Evolutionary conservation across 2,113 vertebrate species (phyloP).

Genomic region (Entomyzon cyanotis): DNA sequence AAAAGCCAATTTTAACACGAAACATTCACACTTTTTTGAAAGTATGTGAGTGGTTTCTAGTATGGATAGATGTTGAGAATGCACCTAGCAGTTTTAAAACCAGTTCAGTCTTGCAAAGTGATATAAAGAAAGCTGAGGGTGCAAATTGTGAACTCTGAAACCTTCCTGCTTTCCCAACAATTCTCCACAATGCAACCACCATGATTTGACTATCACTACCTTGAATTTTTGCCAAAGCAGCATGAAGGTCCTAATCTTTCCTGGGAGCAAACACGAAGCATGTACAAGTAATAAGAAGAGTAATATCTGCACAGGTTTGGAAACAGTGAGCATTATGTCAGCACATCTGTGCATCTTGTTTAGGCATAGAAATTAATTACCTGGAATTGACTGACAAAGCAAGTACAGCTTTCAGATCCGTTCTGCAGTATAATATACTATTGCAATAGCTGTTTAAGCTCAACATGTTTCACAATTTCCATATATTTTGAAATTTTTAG

Average conservation of each 20-base stretch:
- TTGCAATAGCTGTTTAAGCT: slow-evolving; percentile 4
- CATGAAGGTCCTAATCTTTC: background rate
- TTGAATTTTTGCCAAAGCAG: background rate
- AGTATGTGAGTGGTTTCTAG: background rate
- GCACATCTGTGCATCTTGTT: slow-evolving; percentile 46
- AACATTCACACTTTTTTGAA: background rate
- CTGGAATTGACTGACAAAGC: slow-evolving; percentile 34
- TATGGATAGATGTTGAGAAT: fast-evolving
- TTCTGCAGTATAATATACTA: background rate
- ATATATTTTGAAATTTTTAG: slow-evolving; percentile 23
- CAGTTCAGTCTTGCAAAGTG: background rate
- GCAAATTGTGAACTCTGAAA: slow-evolving; percentile 12
- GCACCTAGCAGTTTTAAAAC: background rate
- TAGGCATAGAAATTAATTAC: slow-evolving; percentile 63
- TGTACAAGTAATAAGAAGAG: slow-evolving; percentile 1
- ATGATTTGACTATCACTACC: background rate
- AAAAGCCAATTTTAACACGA: background rate
- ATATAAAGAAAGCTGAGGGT: background rate
- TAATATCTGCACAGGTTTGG: slow-evolving; percentile 50
- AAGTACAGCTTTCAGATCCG: slow-evolving; percentile 26
- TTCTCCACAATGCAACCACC: background rate
- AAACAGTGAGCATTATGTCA: slow-evolving; percentile 42
- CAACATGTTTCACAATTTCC: background rate
- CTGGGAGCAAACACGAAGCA: background rate
- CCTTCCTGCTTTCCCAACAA: background rate